Evolutionary conservation across 2,888 invertebrate genomes (phyloP).

Genomic region (Athripsodes cinereus): DNA sequence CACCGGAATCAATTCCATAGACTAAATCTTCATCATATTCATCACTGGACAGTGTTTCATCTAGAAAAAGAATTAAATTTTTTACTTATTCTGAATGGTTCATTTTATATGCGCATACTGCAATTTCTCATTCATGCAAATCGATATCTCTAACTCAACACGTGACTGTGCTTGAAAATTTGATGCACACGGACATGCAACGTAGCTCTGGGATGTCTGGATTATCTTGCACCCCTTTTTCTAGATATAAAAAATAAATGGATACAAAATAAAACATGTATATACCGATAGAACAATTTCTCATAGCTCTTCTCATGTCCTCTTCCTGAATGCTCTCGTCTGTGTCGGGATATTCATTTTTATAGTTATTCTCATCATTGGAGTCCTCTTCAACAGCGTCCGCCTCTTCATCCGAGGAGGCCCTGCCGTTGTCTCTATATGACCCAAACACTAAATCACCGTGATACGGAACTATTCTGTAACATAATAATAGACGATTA

Average conservation of each 20-base stretch:
- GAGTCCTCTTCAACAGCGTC: conserved; percentile 63
- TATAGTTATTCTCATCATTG: conserved; percentile 71
- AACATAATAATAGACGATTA: not conserved
- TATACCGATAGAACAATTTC: conserved; percentile 32
- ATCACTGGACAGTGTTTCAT: conserved; percentile 46
- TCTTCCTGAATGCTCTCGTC: conserved; percentile 57
- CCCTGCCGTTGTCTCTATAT: conserved; percentile 34
- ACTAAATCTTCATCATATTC: conserved; percentile 44
- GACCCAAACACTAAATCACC: conserved; percentile 38
- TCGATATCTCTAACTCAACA: no score
- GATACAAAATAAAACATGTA: not conserved
- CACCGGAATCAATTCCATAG: conserved; percentile 34
- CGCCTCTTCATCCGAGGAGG: conserved; percentile 31
- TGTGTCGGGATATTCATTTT: conserved; percentile 73
- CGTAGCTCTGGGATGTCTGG: no score
- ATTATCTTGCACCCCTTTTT: no score
- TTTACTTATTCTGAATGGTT: no score
- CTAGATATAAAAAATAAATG: not conserved
- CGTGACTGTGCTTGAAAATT: no score
- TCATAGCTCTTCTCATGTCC: conserved; percentile 56
- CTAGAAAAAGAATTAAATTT: conserved; percentile 8
- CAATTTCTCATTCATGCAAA: no score
- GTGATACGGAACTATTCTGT: conserved; percentile 44
- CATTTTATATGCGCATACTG: no score
- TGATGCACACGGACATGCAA: no score